A percentile compares a stretch with the other conserved stretches of the same genome.
Evolutionary conservation across 2,888 invertebrate genomes (phyloP).

Genomic region (Tortricodes alternella): DNA sequence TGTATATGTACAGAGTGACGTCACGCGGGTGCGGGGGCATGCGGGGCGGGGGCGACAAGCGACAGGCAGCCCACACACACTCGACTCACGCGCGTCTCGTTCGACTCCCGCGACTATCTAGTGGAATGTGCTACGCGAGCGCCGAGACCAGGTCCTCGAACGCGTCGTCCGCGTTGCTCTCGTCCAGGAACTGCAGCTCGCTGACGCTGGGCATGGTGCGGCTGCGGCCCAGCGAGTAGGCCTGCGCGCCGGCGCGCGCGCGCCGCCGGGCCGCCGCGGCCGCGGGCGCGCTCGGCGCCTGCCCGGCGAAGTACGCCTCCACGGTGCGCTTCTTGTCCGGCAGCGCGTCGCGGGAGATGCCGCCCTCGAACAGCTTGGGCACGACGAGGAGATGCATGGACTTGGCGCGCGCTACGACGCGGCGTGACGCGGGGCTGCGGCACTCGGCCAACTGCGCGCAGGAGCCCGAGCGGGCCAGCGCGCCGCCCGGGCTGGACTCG

Average conservation of each 20-base stretch:
- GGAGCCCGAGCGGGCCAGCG: constrained; percentile 88
- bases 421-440: constrained; percentile 55
- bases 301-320: constrained; percentile 87
- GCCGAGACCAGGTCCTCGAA: constrained; percentile 92
- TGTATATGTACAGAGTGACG: constrained; percentile 61
- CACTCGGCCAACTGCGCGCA: constrained; percentile 87
- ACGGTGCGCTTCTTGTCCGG: constrained; percentile 88
- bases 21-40: constrained; percentile 39
- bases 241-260: constrained; percentile 58
- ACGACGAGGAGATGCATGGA: constrained; percentile 89
- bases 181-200: constrained; percentile 86
- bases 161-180: constrained; percentile 92
- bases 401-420: constrained; percentile 83
- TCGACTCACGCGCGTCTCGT: constrained; percentile 81
- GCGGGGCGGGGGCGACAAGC: constrained; percentile 61
- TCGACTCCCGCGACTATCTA: constrained; percentile 70
- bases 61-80: constrained; percentile 76
- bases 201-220: constrained; percentile 90
- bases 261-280: constrained; percentile 43
- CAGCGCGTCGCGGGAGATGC: constrained; percentile 86
- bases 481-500: constrained; percentile 54
- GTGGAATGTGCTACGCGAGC: constrained; percentile 80
- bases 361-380: constrained; percentile 92
- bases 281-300: constrained; percentile 37
- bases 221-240: constrained; percentile 86